phyloP scores from a whole-genome alignment of 2,113 vertebrate species.

The Fulica atra region DNA sequence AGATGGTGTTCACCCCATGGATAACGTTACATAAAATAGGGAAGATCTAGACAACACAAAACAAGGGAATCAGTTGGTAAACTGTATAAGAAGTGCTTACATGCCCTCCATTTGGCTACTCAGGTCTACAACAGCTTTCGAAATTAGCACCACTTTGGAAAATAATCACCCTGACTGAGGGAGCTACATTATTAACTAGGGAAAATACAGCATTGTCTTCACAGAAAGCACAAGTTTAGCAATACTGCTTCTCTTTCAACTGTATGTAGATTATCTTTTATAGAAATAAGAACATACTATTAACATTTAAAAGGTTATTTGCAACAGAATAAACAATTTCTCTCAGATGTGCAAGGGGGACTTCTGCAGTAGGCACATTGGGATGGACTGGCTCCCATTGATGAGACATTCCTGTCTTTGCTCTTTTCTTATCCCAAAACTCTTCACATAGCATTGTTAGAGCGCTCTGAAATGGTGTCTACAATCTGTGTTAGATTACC shows the following conservation, averaged over 20 bases:
- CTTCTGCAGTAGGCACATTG: background rate
- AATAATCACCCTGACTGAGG: background rate
- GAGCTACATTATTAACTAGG: background rate
- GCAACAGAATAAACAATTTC: background rate
- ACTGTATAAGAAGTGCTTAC: background rate
- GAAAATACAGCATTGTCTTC: background rate
- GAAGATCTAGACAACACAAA: background rate
- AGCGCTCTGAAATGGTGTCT: background rate
- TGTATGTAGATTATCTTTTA: background rate
- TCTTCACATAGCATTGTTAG: background rate
- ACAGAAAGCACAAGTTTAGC: background rate
- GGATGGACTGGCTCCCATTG: background rate
- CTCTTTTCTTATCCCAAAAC: background rate
- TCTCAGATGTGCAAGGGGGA: background rate
- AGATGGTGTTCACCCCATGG: background rate
- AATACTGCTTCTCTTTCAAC: background rate
- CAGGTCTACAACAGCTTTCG: background rate
- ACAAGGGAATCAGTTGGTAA: background rate
- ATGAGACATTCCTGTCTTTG: background rate
- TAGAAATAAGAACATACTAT: background rate
- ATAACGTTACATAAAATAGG: background rate
- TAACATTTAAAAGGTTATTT: background rate
- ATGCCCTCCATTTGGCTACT: background rate
- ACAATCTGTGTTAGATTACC: background rate
- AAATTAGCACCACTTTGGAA: background rate